A percentile compares a stretch with the other conserved stretches of the same genome.
These are phyloP conservation scores for Hozukius guyotensis DNA, from an alignment of 2,797 vertebrate species.

Conservation along the genomic window DNA sequence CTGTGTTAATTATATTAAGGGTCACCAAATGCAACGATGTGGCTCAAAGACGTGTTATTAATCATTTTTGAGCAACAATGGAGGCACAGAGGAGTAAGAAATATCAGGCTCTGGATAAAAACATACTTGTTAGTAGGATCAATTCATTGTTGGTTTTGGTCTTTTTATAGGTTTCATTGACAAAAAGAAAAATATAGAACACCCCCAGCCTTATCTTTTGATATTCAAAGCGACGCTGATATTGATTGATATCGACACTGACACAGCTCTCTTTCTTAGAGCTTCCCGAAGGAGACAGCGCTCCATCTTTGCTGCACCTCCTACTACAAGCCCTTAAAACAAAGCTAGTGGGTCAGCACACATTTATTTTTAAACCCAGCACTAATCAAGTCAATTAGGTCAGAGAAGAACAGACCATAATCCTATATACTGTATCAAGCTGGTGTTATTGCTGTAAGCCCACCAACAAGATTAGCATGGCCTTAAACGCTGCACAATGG, in stretches of 20 bases:
- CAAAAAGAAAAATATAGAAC: neutral
- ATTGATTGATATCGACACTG: neutral
- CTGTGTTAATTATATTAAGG: neutral
- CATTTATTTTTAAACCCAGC: slow-evolving; percentile 82
- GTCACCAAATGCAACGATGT: neutral
- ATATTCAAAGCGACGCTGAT: neutral
- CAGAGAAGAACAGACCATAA: slow-evolving; percentile 73
- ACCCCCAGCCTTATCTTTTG: neutral
- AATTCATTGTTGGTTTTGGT: neutral
- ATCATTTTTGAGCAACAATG: neutral
- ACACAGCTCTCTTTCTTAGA: slow-evolving; percentile 1
- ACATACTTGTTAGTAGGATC: neutral
- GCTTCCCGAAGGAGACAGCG: slow-evolving; percentile 5
- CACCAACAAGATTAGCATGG: slow-evolving; percentile 58
- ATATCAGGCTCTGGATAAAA: neutral
- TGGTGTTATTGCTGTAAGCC: slow-evolving; percentile 55
- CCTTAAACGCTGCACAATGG: slow-evolving; percentile 37
- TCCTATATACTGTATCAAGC: slow-evolving; percentile 59
- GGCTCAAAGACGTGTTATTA: neutral
- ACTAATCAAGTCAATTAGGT: slow-evolving; percentile 84
- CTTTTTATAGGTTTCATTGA: neutral
- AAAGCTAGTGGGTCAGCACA: slow-evolving; percentile 74
- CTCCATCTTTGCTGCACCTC: slow-evolving; percentile 25
- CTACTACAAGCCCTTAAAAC: slow-evolving; percentile 55
- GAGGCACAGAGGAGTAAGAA: neutral